Evolutionary conservation across 2,113 vertebrate species (phyloP), one percentile per base, ranked within the genome.

Genomic region (Argyrosomus japonicus): DNA sequence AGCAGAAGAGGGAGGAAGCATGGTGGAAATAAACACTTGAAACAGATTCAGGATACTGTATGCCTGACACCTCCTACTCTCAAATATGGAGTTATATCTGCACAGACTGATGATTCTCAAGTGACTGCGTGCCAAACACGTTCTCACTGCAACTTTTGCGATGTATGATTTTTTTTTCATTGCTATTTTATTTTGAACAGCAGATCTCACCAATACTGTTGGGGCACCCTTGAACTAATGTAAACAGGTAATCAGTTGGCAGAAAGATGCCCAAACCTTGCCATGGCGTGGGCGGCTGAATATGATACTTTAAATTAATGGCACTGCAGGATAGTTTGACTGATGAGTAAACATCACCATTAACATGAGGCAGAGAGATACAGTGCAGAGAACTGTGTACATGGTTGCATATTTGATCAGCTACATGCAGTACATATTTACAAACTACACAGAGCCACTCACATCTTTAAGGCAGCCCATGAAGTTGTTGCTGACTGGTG

Each of bases 401-500:
- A 17, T 17, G 43, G 40, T 47, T 51, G 48, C 14, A 19, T 56
- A 58, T 77, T 19, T 40, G 21, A 56, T 50, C 48, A 56, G 10
- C 1, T 12, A 17, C 23, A 48, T 56, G n/a, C 14, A 56, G 7
- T 15, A 32, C 2, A 27, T 17, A n/a, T n/a, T 18, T 32, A 75
- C 50, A 68, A 23, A 70, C 8, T 1, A 10, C 12, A 68, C 25
- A 50, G 4, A 57, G 17, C 0, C 3, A 95, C 97, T 97, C 89
- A 98, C 97, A 1, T 98, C 97, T 93, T 97, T 98, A 19, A 98
- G 96, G 91, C 97, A 98, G 81, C 97, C 97, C 97, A 98, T 98
- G 91, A 98, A 98, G 94, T 98, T 98, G 95, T 98, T 98, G 96
- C 97, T 98, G 93, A 98, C 97, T 0, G 97, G 97, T 0, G 97